phyloP scores from a whole-genome alignment of 1,140 invertebrate species.

The Himalopsyche phryganea region DNA sequence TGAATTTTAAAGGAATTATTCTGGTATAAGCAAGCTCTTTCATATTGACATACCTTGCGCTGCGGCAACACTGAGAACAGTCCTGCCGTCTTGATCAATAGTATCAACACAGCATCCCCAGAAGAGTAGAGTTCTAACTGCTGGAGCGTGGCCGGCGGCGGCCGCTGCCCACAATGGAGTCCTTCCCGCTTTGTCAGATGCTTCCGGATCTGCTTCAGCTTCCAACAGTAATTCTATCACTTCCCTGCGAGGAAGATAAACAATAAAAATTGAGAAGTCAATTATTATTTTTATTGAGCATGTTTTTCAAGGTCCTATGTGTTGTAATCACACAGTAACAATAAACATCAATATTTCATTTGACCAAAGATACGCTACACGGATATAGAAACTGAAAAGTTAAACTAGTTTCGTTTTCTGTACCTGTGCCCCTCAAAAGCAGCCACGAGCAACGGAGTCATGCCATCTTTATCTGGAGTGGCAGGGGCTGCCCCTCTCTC shows the following conservation, averaged over 20 bases:
- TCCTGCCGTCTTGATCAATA: conserved; percentile 74
- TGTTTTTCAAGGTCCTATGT: too few relatives aligned
- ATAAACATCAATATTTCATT: too few relatives aligned
- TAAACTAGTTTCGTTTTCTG: too few relatives aligned
- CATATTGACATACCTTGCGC: conserved; percentile 64
- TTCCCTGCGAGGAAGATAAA: conserved; percentile 36
- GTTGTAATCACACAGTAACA: too few relatives aligned
- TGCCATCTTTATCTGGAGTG: conserved; percentile 87
- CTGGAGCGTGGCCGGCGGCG: conserved; percentile 43
- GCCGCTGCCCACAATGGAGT: conserved; percentile 50
- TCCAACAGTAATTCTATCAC: conserved; percentile 48
- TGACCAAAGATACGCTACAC: too few relatives aligned
- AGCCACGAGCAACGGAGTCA: conserved; percentile 89
- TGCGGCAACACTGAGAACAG: conserved; percentile 81
- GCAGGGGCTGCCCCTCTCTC: conserved; percentile 84
- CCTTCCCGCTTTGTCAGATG: conserved; percentile 41
- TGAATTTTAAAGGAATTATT: too few relatives aligned
- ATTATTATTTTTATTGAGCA: too few relatives aligned
- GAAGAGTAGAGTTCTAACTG: conserved; percentile 45
- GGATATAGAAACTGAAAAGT: too few relatives aligned
- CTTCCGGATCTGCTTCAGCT: conserved; percentile 46
- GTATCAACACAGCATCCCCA: conserved; percentile 51
- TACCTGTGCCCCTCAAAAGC: conserved; percentile 89
- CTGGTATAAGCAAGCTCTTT: too few relatives aligned
- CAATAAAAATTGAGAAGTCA: too few relatives aligned